Conservation (phyloP, 2,888 invertebrate species). For the Brenthis daphne region DNA sequence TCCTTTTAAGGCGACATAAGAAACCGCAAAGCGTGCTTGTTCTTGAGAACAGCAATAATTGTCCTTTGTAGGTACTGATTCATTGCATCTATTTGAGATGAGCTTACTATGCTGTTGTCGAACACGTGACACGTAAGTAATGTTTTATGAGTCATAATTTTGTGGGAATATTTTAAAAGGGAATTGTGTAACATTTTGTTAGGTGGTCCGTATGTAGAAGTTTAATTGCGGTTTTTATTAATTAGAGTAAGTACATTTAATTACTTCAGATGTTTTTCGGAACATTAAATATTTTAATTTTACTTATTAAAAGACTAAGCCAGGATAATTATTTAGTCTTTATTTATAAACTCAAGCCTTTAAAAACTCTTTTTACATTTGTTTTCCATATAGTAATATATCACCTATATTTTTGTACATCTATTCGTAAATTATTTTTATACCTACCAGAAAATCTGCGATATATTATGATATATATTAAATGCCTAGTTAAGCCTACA, state of each 20-base stretch:
- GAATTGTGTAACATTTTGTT: conserved; percentile 24
- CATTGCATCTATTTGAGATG: conserved; percentile 64
- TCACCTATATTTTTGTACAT: no score
- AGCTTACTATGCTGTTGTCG: conserved; percentile 53
- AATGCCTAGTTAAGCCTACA: no score
- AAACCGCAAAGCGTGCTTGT: conserved; percentile 60
- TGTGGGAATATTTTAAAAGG: conserved; percentile 35
- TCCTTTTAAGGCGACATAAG: conserved; percentile 43
- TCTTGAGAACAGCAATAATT: conserved; percentile 49
- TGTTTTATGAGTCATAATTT: conserved; percentile 35
- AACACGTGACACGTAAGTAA: conserved; percentile 44
- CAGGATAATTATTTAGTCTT: no score
- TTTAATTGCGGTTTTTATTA: conserved; percentile 26
- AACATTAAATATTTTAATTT: no score
- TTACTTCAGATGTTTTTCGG: neutral
- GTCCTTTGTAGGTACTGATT: conserved; percentile 53
- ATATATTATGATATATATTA: no score
- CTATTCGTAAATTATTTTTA: no score
- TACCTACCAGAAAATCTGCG: no score
- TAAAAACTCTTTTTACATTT: no score
- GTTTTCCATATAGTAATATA: no score
- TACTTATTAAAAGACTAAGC: no score
- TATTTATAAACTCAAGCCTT: no score
- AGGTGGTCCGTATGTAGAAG: conserved; percentile 19
- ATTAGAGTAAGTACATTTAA: conserved; percentile 4